Evolutionary conservation across 2,797 vertebrate species (phyloP).

Genomic region (Anguilla anguilla): DNA sequence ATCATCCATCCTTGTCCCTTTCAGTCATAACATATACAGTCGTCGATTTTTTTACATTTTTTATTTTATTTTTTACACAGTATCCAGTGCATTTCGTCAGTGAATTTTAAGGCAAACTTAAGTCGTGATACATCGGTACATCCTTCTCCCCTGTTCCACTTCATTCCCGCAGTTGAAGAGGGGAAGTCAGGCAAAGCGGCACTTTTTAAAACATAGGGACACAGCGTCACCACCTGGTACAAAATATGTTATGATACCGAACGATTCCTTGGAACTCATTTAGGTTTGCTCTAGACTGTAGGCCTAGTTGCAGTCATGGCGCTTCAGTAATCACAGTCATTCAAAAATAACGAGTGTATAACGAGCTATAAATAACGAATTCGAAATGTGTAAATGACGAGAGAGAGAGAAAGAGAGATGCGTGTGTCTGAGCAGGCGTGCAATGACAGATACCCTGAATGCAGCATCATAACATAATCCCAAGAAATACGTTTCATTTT

Average conservation of each 20-base stretch:
- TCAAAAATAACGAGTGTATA: too few species aligned
- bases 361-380: too few species aligned
- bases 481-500: too few species aligned
- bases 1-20: not conserved
- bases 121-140: not conserved
- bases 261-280: not conserved
- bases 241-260: not conserved
- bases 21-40: not conserved
- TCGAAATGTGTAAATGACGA: too few species aligned
- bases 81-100: not conserved
- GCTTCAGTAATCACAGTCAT: too few species aligned
- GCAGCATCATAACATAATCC: too few species aligned
- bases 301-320: too few species aligned
- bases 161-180: not conserved
- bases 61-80: not conserved
- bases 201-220: not conserved
- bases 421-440: too few species aligned
- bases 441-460: too few species aligned
- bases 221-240: constrained; percentile 44
- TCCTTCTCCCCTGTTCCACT: not conserved
- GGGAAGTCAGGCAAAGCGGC: not conserved
- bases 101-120: not conserved
- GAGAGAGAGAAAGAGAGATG: too few species aligned
- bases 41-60: not conserved
- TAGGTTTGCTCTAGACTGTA: not conserved